Evolutionary conservation across 92 coral and sea anemone genomes (phyloP).

Genomic region (Epizoanthus stellaris): DNA sequence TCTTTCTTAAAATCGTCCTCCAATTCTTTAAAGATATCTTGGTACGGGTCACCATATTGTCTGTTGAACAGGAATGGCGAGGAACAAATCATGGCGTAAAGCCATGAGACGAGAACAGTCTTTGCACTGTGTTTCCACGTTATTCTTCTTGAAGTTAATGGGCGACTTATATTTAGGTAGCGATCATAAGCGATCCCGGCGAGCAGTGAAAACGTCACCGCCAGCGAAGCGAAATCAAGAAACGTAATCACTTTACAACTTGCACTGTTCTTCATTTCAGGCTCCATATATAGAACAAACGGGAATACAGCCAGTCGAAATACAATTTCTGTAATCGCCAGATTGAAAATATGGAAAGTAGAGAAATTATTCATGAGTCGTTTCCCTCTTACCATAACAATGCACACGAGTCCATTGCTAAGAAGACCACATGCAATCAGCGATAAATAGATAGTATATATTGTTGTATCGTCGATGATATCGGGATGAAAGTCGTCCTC

Average conservation of each 20-base stretch:
- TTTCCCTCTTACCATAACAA: constrained; percentile 3
- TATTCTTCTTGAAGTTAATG: neutral
- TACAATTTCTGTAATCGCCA: constrained; percentile 27
- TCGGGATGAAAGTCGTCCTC: neutral
- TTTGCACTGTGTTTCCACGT: constrained; percentile 26
- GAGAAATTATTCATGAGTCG: constrained; percentile 19
- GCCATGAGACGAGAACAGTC: neutral
- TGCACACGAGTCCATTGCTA: constrained; percentile 8
- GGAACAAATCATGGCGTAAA: constrained; percentile 9
- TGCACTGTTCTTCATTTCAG: neutral
- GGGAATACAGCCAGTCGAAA: neutral
- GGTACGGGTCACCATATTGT: neutral
- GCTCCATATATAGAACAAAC: neutral
- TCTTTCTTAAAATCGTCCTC: neutral
- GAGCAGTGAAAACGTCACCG: neutral
- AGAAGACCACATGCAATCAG: neutral
- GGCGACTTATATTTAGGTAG: constrained; percentile 1
- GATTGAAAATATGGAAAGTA: constrained; percentile 32
- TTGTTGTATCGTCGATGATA: neutral
- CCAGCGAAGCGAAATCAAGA: neutral
- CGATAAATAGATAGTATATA: neutral
- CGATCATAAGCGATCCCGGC: constrained; percentile 21
- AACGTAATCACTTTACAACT: neutral
- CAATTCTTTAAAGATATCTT: neutral
- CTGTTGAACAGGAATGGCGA: constrained; percentile 1